Percentiles rank a stretch among this genome's conserved stretches.
Evolutionary conservation across 1,140 invertebrate genomes (phyloP).

Genomic region (Caenorhabditis brenneri): DNA sequence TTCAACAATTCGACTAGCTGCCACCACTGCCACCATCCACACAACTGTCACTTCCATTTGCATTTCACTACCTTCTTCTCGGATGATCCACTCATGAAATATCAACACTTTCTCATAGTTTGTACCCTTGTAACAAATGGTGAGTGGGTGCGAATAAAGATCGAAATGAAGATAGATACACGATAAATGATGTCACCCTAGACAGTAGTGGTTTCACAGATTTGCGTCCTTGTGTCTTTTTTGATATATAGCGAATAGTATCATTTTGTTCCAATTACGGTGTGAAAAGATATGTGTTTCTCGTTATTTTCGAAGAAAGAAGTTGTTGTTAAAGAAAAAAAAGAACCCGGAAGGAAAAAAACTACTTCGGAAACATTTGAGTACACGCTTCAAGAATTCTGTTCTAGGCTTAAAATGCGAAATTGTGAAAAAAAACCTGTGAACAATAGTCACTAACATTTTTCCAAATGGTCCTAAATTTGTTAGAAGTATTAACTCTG

Average conservation of each 20-base stretch:
- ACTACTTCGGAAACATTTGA: too few relatives aligned
- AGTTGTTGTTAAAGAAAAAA: too few relatives aligned
- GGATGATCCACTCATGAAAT: conserved; percentile 43
- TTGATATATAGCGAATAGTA: background rate
- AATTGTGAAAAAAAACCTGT: too few relatives aligned
- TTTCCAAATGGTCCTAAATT: too few relatives aligned
- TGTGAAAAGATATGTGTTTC: background rate
- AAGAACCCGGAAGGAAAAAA: too few relatives aligned
- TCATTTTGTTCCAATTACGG: background rate
- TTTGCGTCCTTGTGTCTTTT: background rate
- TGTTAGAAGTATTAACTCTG: too few relatives aligned
- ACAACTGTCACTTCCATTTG: background rate
- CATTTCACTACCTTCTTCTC: background rate
- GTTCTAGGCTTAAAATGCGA: too few relatives aligned
- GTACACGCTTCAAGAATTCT: too few relatives aligned
- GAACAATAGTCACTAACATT: too few relatives aligned
- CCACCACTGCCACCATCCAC: background rate
- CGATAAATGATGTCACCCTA: background rate
- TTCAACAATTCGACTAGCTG: conserved; percentile 42
- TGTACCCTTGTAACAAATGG: conserved; percentile 37
- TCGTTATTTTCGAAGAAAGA: too few relatives aligned
- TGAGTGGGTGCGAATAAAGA: background rate
- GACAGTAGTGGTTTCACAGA: background rate
- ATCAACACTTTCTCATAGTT: conserved; percentile 26
- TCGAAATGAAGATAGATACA: background rate